Evolutionary conservation across 1,140 invertebrate genomes (phyloP), one percentile per base, ranked within the genome.

Genomic region (Aphidius gifuensis): DNA sequence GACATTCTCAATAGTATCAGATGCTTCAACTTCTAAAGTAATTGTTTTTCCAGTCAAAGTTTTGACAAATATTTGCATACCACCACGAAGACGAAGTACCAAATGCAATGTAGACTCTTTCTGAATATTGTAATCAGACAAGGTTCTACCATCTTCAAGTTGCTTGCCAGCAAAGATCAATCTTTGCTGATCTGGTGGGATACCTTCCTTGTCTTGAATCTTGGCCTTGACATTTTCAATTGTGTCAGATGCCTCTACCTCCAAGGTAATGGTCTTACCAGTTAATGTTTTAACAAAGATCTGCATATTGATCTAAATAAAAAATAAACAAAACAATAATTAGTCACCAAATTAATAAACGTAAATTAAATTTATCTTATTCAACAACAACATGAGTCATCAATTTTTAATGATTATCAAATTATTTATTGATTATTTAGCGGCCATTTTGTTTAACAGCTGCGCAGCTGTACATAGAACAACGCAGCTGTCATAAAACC

Each of bases 211-310:
- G 40, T 91, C 82, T 73, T 90, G 87, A 68, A 91, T 90, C 70
- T 91, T 89, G 4, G 89, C 85, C 66, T 91, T 91, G 0, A 92
- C 88, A 75, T 91, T 90, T 69, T 91, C 88, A 65, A 91, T 91
- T 0, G 89, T 89, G 68, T 92, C 89, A 58, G 86, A 87, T 6
- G 84, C 82, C 69, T 92, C 88, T 4, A 91, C 89, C 68, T 91
- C 88, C n/a, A 91, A 74, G 0, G 89, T 85, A 61, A 86, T n/a
- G n/a, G n/a, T n/a, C n/a, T n/a, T 89, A 1, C 87, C 87, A 39
- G 86, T 88, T 9, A 88, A 71, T n/a, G 85, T 87, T 66, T 87
- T 87, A 0, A 89, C 88, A 67, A 89, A 89, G 64, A 89, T 88
- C 71, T 88, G 85, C 85, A 87, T 88, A 77, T 80, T 77, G 9